These are phyloP conservation scores for Mesorhabditis sp. DNA, from an alignment of 2,888 invertebrate genomes.

Conservation along the genomic window DNA sequence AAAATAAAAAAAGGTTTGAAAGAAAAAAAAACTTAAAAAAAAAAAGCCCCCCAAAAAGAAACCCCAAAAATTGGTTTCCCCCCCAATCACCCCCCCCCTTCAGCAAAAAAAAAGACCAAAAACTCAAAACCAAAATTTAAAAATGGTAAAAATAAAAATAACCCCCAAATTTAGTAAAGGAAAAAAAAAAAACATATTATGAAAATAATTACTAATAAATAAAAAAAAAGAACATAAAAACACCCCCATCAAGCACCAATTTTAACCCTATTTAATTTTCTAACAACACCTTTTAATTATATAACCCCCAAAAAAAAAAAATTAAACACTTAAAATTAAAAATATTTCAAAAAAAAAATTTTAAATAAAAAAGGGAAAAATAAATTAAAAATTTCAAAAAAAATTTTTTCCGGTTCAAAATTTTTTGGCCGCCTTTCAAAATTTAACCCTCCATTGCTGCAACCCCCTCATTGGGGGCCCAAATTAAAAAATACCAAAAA, in stretches of 20 bases:
- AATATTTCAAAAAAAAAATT: slow-evolving; percentile 40
- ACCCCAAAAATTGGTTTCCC: slow-evolving; percentile 45
- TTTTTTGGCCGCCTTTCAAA: slow-evolving; percentile 44
- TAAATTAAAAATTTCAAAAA: slow-evolving; percentile 37
- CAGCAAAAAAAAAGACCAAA: slow-evolving; percentile 54
- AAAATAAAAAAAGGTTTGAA: slow-evolving; percentile 37
- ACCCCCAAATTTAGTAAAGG: slow-evolving; percentile 26
- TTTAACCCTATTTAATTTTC: slow-evolving; percentile 45
- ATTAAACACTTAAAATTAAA: slow-evolving; percentile 43
- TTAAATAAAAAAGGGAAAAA: slow-evolving; percentile 32
- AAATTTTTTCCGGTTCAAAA: slow-evolving; percentile 40
- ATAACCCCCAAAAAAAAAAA: slow-evolving; percentile 39
- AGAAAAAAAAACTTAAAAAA: slow-evolving; percentile 38
- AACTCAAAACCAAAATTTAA: slow-evolving; percentile 51
- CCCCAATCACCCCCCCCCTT: slow-evolving; percentile 40
- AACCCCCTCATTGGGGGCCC: slow-evolving; percentile 42
- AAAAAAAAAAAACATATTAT: slow-evolving; percentile 32
- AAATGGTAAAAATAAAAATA: slow-evolving; percentile 35
- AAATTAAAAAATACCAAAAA: slow-evolving; percentile 41
- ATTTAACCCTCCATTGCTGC: slow-evolving; percentile 42
- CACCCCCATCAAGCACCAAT: slow-evolving; percentile 48
- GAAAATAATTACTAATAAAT: slow-evolving; percentile 36
- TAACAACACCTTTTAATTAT: slow-evolving; percentile 37
- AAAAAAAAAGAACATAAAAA: slow-evolving; percentile 41
- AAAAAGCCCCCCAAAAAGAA: slow-evolving; percentile 54